Percentiles rank a stretch among this genome's conserved stretches.
Conservation (phyloP, 2,797 vertebrate species). For the Artibeus jamaicensis region DNA sequence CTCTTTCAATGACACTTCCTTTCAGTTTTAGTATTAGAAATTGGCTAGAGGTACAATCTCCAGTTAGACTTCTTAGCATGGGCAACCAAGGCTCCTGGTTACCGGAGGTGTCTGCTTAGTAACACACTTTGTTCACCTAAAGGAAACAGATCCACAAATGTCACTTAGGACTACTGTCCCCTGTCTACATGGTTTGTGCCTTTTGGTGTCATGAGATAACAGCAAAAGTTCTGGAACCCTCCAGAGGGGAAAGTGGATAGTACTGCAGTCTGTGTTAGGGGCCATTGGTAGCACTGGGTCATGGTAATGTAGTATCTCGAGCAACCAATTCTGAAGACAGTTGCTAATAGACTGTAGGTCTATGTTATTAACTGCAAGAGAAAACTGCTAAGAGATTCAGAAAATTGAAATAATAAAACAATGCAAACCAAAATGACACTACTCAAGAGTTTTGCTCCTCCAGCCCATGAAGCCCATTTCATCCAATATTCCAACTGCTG, state of each 20-base stretch:
- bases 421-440: neutral
- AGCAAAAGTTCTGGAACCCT: neutral
- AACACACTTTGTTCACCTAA: neutral
- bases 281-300: neutral
- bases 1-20: neutral
- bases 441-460: neutral
- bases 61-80: neutral
- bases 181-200: neutral
- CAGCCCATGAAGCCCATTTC: neutral
- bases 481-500: neutral
- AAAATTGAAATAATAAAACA: neutral
- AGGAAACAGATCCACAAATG: neutral
- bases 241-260: neutral
- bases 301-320: neutral
- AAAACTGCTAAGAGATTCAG: neutral
- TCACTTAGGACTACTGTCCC: neutral
- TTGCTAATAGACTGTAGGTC: neutral
- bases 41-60: neutral
- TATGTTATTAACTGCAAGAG: neutral
- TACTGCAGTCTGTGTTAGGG: too few species aligned
- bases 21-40: constrained; percentile 7
- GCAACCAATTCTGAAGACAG: neutral
- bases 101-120: neutral
- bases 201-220: neutral
- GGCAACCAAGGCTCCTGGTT: neutral